Percentiles rank a stretch among this genome's conserved stretches.
Conservation (phyloP, 1,140 invertebrate genomes). For the Drosophila eugracilis region DNA sequence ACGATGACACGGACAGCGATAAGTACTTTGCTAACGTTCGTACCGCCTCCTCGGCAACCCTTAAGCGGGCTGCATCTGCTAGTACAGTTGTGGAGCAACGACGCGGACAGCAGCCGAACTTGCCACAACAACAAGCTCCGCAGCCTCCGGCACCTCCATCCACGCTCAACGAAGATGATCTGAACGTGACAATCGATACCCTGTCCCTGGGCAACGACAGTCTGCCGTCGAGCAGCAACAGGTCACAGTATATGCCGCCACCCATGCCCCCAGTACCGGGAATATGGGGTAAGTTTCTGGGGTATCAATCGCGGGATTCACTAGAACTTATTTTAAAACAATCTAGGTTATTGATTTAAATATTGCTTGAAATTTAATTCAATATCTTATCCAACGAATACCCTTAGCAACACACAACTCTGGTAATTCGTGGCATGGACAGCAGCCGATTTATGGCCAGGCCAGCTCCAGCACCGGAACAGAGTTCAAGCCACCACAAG, state of each 20-base stretch:
- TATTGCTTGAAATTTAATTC: too few relatives aligned
- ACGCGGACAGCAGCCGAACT: slow-evolving; percentile 22
- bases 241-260: slow-evolving; percentile 80
- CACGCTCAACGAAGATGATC: slow-evolving; percentile 62
- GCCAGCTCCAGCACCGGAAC: slow-evolving; percentile 7
- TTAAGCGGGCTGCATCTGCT: slow-evolving; percentile 59
- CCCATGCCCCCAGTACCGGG: slow-evolving; percentile 75
- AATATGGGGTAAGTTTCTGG: slow-evolving; percentile 67
- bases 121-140: slow-evolving; percentile 5
- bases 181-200: slow-evolving; percentile 66
- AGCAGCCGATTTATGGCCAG: slow-evolving; percentile 54
- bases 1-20: slow-evolving; percentile 75
- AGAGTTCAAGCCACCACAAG: slow-evolving; percentile 23
- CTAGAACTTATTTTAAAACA: too few relatives aligned
- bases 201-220: slow-evolving; percentile 78
- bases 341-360: too few relatives aligned
- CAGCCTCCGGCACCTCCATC: slow-evolving; percentile 30
- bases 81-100: slow-evolving; percentile 65
- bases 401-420: slow-evolving; percentile 47
- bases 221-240: slow-evolving; percentile 75
- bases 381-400: too few relatives aligned
- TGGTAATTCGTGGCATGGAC: slow-evolving; percentile 45
- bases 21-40: slow-evolving; percentile 60
- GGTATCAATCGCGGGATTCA: too few relatives aligned
- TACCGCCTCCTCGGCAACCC: slow-evolving; percentile 59